Conservation (phyloP, 1,140 invertebrate species). For the Drepana arcuata region DNA sequence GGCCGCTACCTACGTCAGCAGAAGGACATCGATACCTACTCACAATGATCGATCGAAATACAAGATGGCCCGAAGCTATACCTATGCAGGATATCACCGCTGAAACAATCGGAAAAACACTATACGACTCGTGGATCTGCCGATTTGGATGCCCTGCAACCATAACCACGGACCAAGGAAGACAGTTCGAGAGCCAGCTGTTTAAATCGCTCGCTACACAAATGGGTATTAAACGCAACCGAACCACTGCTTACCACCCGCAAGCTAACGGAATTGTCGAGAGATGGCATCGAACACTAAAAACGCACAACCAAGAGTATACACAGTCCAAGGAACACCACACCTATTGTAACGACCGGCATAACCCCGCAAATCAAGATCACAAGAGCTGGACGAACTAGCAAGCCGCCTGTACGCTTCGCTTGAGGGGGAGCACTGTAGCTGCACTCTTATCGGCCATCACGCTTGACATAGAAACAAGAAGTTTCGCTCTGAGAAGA, state of each 20-base stretch:
- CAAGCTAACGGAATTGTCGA: background rate
- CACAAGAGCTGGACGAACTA: no score
- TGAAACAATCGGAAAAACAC: background rate
- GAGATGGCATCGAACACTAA: background rate
- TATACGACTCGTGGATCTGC: background rate
- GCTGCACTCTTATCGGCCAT: no score
- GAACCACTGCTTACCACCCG: background rate
- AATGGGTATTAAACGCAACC: background rate
- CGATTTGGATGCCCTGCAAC: background rate
- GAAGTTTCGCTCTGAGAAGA: no score
- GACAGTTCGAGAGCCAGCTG: background rate
- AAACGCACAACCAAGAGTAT: no score
- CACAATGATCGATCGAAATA: background rate
- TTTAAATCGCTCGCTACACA: background rate
- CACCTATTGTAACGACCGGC: no score
- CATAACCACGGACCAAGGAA: background rate
- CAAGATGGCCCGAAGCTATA: background rate
- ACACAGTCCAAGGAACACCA: no score
- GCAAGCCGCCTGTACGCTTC: no score
- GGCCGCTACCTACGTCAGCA: background rate
- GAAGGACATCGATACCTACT: background rate
- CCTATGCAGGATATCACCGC: background rate
- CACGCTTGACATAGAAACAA: no score
- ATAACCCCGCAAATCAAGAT: no score
- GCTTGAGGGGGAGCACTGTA: no score